Base-by-base conservation (phyloP, 64 coral and sea anemone genomes). In the Dendrophyllia cribrosa region DNA sequence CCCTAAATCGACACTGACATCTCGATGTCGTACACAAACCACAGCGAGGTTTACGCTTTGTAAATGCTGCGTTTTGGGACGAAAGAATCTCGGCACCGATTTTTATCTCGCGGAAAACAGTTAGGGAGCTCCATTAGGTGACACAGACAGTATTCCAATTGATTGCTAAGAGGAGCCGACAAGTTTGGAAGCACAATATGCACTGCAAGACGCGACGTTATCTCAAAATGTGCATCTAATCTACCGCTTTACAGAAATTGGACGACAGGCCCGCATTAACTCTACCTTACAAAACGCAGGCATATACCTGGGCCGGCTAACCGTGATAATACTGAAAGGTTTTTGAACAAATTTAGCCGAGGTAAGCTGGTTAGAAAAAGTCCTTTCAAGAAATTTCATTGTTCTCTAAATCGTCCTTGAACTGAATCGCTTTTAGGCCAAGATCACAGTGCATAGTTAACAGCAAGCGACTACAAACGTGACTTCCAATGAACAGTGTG, bases 201-300 rank as follows among this genome's bases (percentile, higher is more conserved):
- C 55, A 23, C 55, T 59, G 77, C 53, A 53, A 56, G 52, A 17
- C 77, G 52, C 56, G 52, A 59, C 77, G 77, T 79, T 79, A 79
- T 79, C 77, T 82, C 43, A 43, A 84, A 50, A 84, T 48, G 62
- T 84, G 80, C 17, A 66, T 84, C 80, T 84, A 84, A 84, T 67
- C 46, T 84, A 51, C 44, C 44, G 80, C 61, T 68, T 68, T 84
- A 51, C 61, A 84, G 44, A 60, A 67, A 20, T 5, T 8, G 62
- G 43, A 84, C 62, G 78, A 82, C 58, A 82, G 19, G 58, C 58
- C 78, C 24, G 58, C 62, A 48, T 67, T 67, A 84, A 84, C 61
- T 62, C 16, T 22, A 10, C 1, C 44, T 84, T 20, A 84, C 80
- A 84, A 84, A 68, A 68, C 80, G 62, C 60, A 84, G 61, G 45